Base-by-base conservation (phyloP, 1,140 invertebrate genomes). In the Orius laevigatus region DNA sequence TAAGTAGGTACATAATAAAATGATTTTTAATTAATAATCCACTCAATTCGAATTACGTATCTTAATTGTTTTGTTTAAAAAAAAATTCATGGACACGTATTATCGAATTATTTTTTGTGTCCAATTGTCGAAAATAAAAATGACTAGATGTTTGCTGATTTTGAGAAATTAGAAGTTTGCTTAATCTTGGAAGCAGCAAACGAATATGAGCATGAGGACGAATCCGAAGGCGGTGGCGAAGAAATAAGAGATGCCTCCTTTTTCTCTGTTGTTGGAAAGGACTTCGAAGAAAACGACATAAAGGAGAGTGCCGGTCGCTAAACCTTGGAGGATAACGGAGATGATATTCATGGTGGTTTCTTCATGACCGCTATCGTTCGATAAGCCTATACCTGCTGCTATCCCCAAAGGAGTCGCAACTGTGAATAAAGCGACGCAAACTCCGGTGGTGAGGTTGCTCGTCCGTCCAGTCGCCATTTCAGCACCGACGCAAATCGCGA, bases 141-240 rank as follows among this genome's bases (percentile, higher is more conserved):
- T 25, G 25, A 25, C 25, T 25, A 25, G 25, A 25, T 25, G 25
- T 25, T 25, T 25, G 25, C 25, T 25, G 25, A 25, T 25, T n/a
- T 25, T 25, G 25, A 25, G 25, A 25, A n/a, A 25, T 25, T 25
- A 8, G 25, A 25, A 25, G 25, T 25, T 25, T 25, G 3, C 8
- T 38, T 25, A 48, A 11, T 35, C 20, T n/a, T 53, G 10, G 34
- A 54, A 9, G 45, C 46, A 48, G 31, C 81, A 63, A 57, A 83
- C 76, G 36, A 87, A 62, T 46, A 74, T 73, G 53, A 84, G 74
- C 83, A 88, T 88, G 44, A 82, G 59, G 50, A 69, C 63, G 62
- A 86, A 88, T 48, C 83, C 84, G 18, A 78, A 55, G 18, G 84
- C 58, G 15, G 85, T 75, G 1, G 79, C 73, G 1, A 75, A 49